Evolutionary conservation across 2,113 vertebrate genomes (phyloP).

Genomic region (Camarhynchus parvulus): DNA sequence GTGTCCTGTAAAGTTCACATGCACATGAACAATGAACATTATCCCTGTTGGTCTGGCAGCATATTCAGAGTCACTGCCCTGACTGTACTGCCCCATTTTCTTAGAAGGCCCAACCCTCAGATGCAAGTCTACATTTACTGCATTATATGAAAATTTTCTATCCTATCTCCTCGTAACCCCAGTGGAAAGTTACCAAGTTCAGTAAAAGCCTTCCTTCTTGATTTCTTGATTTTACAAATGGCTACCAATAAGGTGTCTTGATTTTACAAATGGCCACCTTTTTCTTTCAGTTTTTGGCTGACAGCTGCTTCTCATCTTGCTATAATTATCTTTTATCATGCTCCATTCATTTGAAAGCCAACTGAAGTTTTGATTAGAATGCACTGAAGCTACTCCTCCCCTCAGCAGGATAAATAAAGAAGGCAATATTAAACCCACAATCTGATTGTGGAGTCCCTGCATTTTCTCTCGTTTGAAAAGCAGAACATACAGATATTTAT

Average conservation of each 20-base stretch:
- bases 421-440: not conserved
- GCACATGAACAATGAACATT: not conserved
- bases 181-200: not conserved
- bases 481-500: not conserved
- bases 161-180: not conserved
- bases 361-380: not conserved
- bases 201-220: not conserved
- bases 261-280: not conserved
- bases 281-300: not conserved
- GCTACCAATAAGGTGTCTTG: not conserved
- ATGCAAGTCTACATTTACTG: not conserved
- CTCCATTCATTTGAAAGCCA: not conserved
- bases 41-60: not conserved
- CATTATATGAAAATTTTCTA: not conserved
- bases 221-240: not conserved
- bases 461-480: slow-evolving; percentile 5
- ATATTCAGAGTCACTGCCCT: not conserved
- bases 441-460: not conserved
- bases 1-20: not conserved
- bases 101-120: not conserved
- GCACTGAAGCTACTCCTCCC: not conserved
- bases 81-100: not conserved
- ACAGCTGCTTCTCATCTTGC: not conserved
- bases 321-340: not conserved
- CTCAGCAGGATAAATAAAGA: not conserved